These are phyloP conservation scores for Caenorhabditis wallacei DNA, from an alignment of 2,888 invertebrate genomes.

Conservation along the genomic window DNA sequence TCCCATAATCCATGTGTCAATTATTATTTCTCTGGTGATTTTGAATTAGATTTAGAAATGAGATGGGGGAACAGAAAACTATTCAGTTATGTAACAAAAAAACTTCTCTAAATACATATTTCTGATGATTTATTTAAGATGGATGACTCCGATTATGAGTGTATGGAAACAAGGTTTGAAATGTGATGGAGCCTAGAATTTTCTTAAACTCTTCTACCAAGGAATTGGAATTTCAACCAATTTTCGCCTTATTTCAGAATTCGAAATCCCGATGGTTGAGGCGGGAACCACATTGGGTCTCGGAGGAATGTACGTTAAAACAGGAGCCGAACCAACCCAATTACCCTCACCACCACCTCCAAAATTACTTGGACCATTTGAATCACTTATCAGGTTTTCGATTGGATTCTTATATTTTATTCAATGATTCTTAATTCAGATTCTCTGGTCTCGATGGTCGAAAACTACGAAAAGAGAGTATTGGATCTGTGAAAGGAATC, in stretches of 20 bases:
- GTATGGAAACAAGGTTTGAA: slow-evolving; percentile 38
- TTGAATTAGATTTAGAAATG: not conserved
- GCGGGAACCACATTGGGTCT: slow-evolving; percentile 61
- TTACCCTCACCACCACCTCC: slow-evolving; percentile 54
- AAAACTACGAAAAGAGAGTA: slow-evolving; percentile 49
- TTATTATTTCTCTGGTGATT: slow-evolving; percentile 35
- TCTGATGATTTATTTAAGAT: slow-evolving; percentile 38
- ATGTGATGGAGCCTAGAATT: too few relatives aligned
- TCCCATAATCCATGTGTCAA: slow-evolving; percentile 18
- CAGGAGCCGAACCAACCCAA: slow-evolving; percentile 53
- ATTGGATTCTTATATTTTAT: not conserved
- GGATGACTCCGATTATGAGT: slow-evolving; percentile 30
- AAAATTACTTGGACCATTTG: slow-evolving; percentile 63
- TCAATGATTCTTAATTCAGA: slow-evolving; percentile 27
- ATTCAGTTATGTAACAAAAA: not conserved
- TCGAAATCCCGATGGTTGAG: slow-evolving; percentile 54
- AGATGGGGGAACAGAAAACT: too few relatives aligned
- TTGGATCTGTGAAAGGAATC: slow-evolving; percentile 46
- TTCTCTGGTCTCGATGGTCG: slow-evolving; percentile 62
- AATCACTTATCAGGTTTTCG: slow-evolving; percentile 45
- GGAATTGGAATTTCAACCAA: not conserved
- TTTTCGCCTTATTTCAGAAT: slow-evolving; percentile 16
- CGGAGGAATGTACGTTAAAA: slow-evolving; percentile 57
- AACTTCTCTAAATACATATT: slow-evolving; percentile 21
- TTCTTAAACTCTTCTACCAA: too few relatives aligned